These are phyloP conservation scores for Felis catus DNA, from an alignment of 2,113 vertebrate species.

Conservation along the genomic window F.catus_Fca126_mat1.0 CM031418.1:61695001-61695500, in stretches of 20 bases:
- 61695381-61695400: not conserved
- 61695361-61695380: not conserved
- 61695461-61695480: not conserved
- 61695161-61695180: not conserved
- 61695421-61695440: not conserved
- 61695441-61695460: not conserved
- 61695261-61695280: not conserved
- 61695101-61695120: not conserved
- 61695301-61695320: not conserved
- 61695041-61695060: not conserved
- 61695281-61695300: not conserved
- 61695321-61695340: not conserved
- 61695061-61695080: not conserved
- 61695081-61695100: not conserved
- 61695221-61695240: not conserved
- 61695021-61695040: not conserved
- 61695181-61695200: not conserved
- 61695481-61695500: not conserved
- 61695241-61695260: not conserved
- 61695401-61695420: not conserved
- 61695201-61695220: not conserved
- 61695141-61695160: not conserved
- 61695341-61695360: not conserved
- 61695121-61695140: not conserved
- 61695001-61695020: not conserved